Conservation (phyloP, 2,113 vertebrate genomes). For the Callorhinus ursinus region DNA sequence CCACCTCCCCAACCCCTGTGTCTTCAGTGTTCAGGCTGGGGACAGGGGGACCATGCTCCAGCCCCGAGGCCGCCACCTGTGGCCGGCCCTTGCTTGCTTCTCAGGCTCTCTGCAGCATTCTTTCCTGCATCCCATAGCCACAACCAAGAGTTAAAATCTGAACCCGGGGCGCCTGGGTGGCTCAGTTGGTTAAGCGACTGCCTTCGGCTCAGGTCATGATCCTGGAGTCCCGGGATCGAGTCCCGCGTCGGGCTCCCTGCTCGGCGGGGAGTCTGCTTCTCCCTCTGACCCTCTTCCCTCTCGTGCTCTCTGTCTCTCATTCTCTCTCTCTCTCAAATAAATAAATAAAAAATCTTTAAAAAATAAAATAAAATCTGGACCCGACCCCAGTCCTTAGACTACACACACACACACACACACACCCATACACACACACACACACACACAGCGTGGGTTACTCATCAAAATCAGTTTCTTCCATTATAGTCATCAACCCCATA, state of each 20-base stretch:
- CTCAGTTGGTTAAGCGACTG: too few relatives aligned
- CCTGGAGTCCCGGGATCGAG: too few relatives aligned
- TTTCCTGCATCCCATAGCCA: neutral
- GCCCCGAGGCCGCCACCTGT: neutral
- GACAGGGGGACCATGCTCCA: neutral
- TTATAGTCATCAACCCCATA: neutral
- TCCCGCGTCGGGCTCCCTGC: too few relatives aligned
- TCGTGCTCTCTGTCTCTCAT: too few relatives aligned
- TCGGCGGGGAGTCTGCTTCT: too few relatives aligned
- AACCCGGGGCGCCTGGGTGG: too few relatives aligned
- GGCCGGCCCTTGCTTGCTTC: neutral
- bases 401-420: too few relatives aligned
- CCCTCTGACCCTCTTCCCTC: too few relatives aligned
- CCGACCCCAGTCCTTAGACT: neutral
- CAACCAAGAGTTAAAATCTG: neutral
- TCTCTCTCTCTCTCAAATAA: too few relatives aligned
- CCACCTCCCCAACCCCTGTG: fast-evolving
- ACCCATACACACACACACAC: too few relatives aligned
- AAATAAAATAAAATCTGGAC: neutral
- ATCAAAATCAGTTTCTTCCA: neutral
- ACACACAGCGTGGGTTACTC: neutral
- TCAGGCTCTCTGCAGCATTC: neutral
- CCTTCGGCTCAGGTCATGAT: too few relatives aligned
- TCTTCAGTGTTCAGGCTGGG: neutral
- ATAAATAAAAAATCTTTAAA: too few relatives aligned